Conservation (phyloP, 2,113 vertebrate species). For the Zosterops pallidus region DNA sequence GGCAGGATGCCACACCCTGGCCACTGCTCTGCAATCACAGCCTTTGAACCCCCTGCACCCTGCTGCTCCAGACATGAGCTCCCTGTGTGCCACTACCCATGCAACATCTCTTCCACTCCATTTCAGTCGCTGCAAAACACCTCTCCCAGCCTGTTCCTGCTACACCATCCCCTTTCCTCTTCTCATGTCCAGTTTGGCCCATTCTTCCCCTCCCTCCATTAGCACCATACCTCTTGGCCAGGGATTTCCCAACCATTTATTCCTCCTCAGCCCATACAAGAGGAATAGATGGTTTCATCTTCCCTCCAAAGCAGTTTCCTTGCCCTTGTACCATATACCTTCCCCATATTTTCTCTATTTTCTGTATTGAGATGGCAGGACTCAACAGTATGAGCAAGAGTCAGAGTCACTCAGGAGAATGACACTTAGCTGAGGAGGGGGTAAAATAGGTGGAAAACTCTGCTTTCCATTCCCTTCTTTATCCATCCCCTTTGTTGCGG, state of each 20-base stretch:
- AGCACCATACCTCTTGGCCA: background rate
- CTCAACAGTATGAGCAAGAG: background rate
- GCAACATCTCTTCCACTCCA: background rate
- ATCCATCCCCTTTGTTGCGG: background rate
- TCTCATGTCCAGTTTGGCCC: background rate
- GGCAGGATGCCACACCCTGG: background rate
- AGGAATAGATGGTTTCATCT: background rate
- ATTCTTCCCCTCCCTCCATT: background rate
- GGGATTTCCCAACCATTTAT: background rate
- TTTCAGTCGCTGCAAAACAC: background rate
- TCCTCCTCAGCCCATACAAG: background rate
- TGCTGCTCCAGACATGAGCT: background rate
- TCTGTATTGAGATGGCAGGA: background rate
- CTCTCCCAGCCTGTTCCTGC: background rate
- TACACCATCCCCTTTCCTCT: background rate
- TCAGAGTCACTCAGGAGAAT: background rate
- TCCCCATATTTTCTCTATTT: background rate
- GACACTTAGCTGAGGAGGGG: background rate
- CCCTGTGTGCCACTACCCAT: fast-evolving
- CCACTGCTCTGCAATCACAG: background rate
- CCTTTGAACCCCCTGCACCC: background rate
- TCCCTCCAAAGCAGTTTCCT: background rate
- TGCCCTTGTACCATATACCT: background rate
- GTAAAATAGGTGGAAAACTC: background rate
- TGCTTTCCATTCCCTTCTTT: background rate